A percentile compares a stretch with the other conserved stretches of the same genome.
These are phyloP conservation scores for Aplysina aerophoba DNA, from an alignment of 37 sponge, comb jelly and placozoan species.

Conservation along the genomic window DNA sequence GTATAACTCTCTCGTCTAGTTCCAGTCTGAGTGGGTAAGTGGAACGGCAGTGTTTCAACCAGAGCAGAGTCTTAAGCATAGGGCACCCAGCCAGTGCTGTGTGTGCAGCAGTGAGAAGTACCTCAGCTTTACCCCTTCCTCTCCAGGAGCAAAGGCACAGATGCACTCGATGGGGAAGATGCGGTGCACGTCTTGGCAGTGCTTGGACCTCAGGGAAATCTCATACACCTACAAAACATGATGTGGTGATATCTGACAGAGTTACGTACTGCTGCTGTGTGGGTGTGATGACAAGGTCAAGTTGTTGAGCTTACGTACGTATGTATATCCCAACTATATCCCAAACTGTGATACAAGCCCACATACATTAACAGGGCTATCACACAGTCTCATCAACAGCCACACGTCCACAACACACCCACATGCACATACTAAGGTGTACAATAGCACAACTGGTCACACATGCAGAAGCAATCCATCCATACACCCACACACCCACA, in stretches of 20 bases:
- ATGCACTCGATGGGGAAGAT: conserved; percentile 77
- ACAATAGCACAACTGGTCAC: background rate
- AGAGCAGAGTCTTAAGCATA: too few relatives aligned
- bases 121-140: conserved; percentile 63
- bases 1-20: conserved; percentile 45
- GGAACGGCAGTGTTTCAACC: too few relatives aligned
- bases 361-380: background rate
- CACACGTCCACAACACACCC: background rate
- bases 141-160: conserved; percentile 69
- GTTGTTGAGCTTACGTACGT: background rate
- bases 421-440: too few relatives aligned
- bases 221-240: conserved; percentile 63
- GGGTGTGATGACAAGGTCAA: too few relatives aligned
- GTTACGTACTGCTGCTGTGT: too few relatives aligned
- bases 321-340: background rate
- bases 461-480: background rate
- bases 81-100: too few relatives aligned
- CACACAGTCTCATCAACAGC: background rate
- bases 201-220: conserved; percentile 55
- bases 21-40: conserved; percentile 42
- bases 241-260: background rate
- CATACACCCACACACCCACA: background rate
- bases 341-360: too few relatives aligned
- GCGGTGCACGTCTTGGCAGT: conserved; percentile 65
- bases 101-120: background rate